phyloP scores from a whole-genome alignment of 2,888 invertebrate species.

The Dryocosmus kuriphilus region DNA sequence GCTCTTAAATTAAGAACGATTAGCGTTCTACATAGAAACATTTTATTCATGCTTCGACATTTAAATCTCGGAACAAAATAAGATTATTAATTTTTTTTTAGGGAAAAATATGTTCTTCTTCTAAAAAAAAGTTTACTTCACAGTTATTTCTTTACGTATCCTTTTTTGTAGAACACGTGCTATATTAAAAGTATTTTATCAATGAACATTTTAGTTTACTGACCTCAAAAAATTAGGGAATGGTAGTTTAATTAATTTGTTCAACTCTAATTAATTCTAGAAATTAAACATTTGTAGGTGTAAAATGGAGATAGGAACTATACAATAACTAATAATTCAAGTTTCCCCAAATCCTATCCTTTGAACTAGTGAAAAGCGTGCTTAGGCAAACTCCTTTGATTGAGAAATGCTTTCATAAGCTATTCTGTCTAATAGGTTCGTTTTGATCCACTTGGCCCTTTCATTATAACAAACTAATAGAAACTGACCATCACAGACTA shows the following conservation, averaged over 20 bases:
- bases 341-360: background rate
- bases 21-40: background rate
- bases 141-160: too few relatives aligned
- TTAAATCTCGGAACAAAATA: too few relatives aligned
- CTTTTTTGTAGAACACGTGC: too few relatives aligned
- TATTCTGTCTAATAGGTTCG: background rate
- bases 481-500: background rate
- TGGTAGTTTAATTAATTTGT: too few relatives aligned
- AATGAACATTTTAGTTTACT: too few relatives aligned
- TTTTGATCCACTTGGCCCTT: conserved; percentile 1
- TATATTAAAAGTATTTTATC: too few relatives aligned
- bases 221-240: too few relatives aligned
- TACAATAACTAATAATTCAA: background rate
- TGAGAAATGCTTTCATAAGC: conserved; percentile 19
- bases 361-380: conserved; percentile 30
- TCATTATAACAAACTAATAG: background rate
- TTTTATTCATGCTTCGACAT: background rate
- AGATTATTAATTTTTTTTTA: too few relatives aligned
- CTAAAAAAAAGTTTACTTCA: too few relatives aligned
- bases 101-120: too few relatives aligned
- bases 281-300: background rate
- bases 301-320: background rate
- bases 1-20: background rate
- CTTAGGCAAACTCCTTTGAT: conserved; percentile 23
- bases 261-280: background rate